These are phyloP conservation scores for Clarias pachynema DNA, from an alignment of 2,797 vertebrate species.

Conservation along the genomic window DNA sequence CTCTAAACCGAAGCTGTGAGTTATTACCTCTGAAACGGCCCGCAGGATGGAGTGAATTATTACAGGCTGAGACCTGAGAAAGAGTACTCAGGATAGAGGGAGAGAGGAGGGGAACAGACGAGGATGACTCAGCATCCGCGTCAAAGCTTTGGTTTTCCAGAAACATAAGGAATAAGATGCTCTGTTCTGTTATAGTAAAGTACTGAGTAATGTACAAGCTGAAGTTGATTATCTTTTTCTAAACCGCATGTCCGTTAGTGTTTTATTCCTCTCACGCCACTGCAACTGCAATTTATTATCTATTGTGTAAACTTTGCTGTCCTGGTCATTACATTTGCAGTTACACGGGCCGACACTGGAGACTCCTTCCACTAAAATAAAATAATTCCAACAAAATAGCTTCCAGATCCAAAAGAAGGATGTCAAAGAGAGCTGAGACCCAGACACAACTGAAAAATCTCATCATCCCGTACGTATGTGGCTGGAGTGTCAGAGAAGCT, in stretches of 20 bases:
- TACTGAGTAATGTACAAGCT: background rate
- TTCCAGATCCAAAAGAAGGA: too few species aligned
- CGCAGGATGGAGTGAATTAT: background rate
- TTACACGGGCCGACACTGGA: background rate
- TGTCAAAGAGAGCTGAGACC: too few species aligned
- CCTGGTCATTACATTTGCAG: background rate
- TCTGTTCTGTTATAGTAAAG: background rate
- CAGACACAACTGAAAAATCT: too few species aligned
- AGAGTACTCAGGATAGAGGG: background rate
- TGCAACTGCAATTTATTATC: background rate
- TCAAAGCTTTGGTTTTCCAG: background rate
- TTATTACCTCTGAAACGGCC: background rate
- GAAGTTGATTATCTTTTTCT: background rate
- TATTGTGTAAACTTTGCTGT: background rate
- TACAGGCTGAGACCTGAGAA: background rate
- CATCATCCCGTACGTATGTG: too few species aligned
- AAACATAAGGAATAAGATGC: background rate
- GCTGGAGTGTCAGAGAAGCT: too few species aligned
- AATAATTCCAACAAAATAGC: too few species aligned
- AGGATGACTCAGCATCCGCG: conserved; percentile 7
- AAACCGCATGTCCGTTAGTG: background rate
- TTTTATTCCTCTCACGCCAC: background rate
- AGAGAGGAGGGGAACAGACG: background rate
- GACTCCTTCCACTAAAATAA: background rate
- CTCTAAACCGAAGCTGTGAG: background rate